Conservation (phyloP, 2,113 vertebrate species). For the Scortum barcoo region DNA sequence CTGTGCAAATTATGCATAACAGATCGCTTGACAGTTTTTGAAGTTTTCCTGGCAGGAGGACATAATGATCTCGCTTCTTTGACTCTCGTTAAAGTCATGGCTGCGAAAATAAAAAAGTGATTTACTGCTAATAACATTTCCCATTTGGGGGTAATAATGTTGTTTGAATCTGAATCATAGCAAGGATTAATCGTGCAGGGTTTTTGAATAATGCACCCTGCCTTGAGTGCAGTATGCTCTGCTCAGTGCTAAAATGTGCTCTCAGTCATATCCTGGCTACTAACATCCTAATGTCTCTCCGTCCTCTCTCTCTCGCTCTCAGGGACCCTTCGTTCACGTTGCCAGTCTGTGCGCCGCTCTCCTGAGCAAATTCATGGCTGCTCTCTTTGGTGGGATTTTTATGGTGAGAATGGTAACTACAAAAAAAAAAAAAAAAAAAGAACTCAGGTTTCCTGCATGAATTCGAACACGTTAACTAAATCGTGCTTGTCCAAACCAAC, state of each 20-base stretch:
- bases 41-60: slow-evolving; percentile 19
- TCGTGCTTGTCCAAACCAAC: background rate
- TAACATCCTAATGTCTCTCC: slow-evolving; percentile 36
- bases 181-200: slow-evolving; percentile 22
- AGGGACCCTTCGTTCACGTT: slow-evolving; percentile 91
- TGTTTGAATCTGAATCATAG: slow-evolving; percentile 37
- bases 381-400: slow-evolving; percentile 94
- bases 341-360: slow-evolving; percentile 95
- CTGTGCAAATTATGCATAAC: slow-evolving; percentile 25
- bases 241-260: slow-evolving; percentile 26
- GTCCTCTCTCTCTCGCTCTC: slow-evolving; percentile 25
- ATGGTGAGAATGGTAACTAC: slow-evolving; percentile 84
- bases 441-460: background rate
- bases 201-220: slow-evolving; percentile 30
- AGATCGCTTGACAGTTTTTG: slow-evolving; percentile 26
- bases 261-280: slow-evolving; percentile 11
- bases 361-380: slow-evolving; percentile 95
- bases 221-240: slow-evolving; percentile 22
- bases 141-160: slow-evolving; percentile 32
- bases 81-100: slow-evolving; percentile 33
- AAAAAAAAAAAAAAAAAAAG: background rate
- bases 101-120: slow-evolving; percentile 40
- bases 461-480: background rate
- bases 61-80: slow-evolving; percentile 25
- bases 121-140: slow-evolving; percentile 40